phyloP scores from a whole-genome alignment of 2,797 vertebrate genomes.

The Psittacula echo region DNA sequence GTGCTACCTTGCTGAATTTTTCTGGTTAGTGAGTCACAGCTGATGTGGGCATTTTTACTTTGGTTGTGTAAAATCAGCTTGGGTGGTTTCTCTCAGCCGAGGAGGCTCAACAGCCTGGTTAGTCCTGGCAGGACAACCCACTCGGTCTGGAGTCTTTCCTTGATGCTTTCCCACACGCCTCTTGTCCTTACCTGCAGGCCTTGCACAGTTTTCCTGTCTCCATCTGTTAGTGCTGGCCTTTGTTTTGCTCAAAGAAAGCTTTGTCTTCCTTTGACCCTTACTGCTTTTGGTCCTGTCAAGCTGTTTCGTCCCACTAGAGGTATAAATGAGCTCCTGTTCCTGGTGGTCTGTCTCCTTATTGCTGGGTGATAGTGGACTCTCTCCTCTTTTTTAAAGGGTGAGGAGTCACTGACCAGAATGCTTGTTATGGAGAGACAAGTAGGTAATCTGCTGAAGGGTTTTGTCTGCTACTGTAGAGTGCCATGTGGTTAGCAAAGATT shows the following conservation, averaged over 20 bases:
- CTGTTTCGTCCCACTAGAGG: background rate
- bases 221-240: background rate
- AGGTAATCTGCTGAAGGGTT: background rate
- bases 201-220: background rate
- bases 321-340: background rate
- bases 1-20: background rate
- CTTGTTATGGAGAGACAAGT: background rate
- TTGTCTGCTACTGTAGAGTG: background rate
- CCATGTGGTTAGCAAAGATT: background rate
- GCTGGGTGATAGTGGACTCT: background rate
- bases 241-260: background rate
- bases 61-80: background rate
- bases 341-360: background rate
- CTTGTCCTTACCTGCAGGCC: background rate
- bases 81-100: background rate
- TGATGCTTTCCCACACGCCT: background rate
- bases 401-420: background rate
- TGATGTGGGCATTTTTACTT: background rate
- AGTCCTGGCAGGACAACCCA: background rate
- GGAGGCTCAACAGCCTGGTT: background rate
- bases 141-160: background rate
- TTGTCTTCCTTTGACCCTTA: background rate
- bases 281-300: background rate
- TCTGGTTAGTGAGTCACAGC: background rate
- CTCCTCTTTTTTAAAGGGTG: background rate